Conservation (phyloP, 2,113 vertebrate species). For the Hemichromis elongatus region DNA sequence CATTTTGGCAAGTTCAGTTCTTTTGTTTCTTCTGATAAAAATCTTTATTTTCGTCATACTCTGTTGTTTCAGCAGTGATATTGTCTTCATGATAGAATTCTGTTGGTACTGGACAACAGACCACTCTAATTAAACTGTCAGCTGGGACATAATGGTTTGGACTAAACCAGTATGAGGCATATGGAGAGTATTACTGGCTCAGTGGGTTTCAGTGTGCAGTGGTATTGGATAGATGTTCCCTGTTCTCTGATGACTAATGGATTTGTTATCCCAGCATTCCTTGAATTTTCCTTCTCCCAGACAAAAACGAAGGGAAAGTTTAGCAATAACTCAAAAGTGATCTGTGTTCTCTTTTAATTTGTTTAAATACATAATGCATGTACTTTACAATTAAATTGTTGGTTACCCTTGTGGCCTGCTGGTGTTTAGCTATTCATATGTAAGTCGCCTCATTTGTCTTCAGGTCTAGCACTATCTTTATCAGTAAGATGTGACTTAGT, state of each 20-base stretch:
- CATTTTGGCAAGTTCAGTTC: not conserved
- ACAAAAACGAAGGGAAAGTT: not conserved
- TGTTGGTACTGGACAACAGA: constrained; percentile 18
- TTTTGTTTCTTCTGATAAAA: not conserved
- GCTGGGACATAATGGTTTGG: constrained; percentile 36
- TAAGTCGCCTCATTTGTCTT: not conserved
- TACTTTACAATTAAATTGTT: not conserved
- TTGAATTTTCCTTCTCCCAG: constrained; percentile 23
- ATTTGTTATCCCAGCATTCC: constrained; percentile 44
- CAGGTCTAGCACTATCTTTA: not conserved
- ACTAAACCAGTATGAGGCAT: constrained; percentile 28
- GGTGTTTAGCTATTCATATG: not conserved
- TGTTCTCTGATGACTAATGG: constrained; percentile 37
- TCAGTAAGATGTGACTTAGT: not conserved
- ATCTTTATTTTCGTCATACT: not conserved
- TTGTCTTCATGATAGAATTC: not conserved
- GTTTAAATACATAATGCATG: not conserved
- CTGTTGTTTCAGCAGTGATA: not conserved
- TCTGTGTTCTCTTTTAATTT: not conserved
- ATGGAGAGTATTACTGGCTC: constrained; percentile 49
- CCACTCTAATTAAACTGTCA: constrained; percentile 37
- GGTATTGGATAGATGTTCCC: constrained; percentile 27
- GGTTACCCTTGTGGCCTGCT: not conserved
- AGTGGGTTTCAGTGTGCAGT: constrained; percentile 39
- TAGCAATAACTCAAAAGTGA: not conserved